Evolutionary conservation across 2,797 vertebrate genomes (phyloP).

Genomic region (Moxostoma hubbsi): DNA sequence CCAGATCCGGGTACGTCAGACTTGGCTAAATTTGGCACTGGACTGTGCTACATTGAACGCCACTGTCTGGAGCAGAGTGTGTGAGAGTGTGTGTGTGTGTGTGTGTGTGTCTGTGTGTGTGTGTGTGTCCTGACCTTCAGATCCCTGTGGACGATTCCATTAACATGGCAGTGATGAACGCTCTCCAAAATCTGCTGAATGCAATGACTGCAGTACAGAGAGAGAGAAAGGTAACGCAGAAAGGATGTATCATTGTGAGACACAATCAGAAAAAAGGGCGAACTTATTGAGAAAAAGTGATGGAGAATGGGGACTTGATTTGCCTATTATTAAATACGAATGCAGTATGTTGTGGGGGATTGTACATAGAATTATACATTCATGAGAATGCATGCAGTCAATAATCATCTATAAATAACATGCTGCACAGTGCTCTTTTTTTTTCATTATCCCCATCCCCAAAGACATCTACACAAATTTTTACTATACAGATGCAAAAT

Average conservation of each 20-base stretch:
- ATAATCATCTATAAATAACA: constrained; percentile 45
- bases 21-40: constrained; percentile 44
- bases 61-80: constrained; percentile 46
- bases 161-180: constrained; percentile 90
- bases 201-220: constrained; percentile 77
- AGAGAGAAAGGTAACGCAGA: constrained; percentile 45
- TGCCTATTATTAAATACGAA: neutral
- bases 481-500: constrained; percentile 35
- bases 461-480: constrained; percentile 31
- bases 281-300: constrained; percentile 11
- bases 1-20: constrained; percentile 38
- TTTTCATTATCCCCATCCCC: constrained; percentile 6
- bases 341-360: neutral
- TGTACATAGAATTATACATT: constrained; percentile 1
- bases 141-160: constrained; percentile 88
- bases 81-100: constrained; percentile 28
- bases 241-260: constrained; percentile 1
- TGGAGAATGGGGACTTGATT: constrained; percentile 5
- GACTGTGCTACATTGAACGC: neutral
- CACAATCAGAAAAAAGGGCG: constrained; percentile 3
- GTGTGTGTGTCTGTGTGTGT: constrained; percentile 25
- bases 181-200: constrained; percentile 91
- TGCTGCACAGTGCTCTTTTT: neutral
- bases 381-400: constrained; percentile 5
- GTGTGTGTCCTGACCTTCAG: constrained; percentile 82